A percentile compares a stretch with the other conserved stretches of the same genome.
Evolutionary conservation across 2,888 invertebrate species (phyloP).

Genomic region (Bombylius discolor): DNA sequence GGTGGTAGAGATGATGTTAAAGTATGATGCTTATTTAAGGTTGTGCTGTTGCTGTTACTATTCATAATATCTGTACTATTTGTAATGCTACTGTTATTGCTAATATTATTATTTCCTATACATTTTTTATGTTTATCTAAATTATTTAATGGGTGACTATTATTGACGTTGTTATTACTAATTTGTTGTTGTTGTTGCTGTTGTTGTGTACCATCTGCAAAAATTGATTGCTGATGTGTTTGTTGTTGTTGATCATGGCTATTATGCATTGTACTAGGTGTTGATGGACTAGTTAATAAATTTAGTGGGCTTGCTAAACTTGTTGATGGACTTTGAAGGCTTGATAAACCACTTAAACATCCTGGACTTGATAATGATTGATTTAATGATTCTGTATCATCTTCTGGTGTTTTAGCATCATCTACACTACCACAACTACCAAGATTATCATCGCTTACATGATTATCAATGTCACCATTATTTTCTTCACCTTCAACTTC

Average conservation of each 20-base stretch:
- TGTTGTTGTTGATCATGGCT: conserved; percentile 7
- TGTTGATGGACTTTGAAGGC: conserved; percentile 55
- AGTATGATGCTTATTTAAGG: neutral
- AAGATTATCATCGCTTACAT: conserved; percentile 56
- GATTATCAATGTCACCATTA: conserved; percentile 36
- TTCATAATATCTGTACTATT: neutral
- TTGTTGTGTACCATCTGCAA: conserved; percentile 10
- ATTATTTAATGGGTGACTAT: conserved; percentile 7
- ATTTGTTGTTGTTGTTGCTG: conserved; percentile 2
- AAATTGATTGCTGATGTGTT: conserved; percentile 4
- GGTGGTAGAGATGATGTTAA: conserved; percentile 4
- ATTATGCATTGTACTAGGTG: conserved; percentile 18
- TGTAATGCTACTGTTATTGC: conserved; percentile 2
- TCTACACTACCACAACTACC: conserved; percentile 70
- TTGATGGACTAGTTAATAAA: conserved; percentile 50
- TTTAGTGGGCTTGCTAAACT: conserved; percentile 69
- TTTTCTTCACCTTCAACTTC: conserved; percentile 62
- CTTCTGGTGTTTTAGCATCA: conserved; percentile 53
- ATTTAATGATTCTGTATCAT: conserved; percentile 50
- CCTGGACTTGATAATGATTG: conserved; percentile 48
- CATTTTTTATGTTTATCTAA: conserved; percentile 3
- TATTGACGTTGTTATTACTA: conserved; percentile 2
- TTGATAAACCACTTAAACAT: conserved; percentile 52
- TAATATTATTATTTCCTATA: conserved; percentile 5
- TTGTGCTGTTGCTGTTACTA: neutral